Evolutionary conservation across 2,888 invertebrate genomes (phyloP).

Genomic region (Strigamia maritima): DNA sequence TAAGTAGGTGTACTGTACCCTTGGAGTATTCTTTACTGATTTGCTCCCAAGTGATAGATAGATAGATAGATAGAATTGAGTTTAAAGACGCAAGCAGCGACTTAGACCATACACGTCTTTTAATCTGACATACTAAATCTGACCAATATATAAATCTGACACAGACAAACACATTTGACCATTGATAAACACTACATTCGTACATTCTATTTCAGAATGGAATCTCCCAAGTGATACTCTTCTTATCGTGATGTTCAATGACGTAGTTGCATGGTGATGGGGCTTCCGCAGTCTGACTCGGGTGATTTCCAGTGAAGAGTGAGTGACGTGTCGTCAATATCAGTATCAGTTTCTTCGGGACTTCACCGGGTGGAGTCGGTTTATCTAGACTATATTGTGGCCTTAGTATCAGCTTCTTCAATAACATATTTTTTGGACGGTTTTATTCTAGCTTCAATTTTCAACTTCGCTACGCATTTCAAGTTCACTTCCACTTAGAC

Average conservation of each 20-base stretch:
- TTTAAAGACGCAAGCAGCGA: too few relatives aligned
- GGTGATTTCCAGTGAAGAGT: slow-evolving; percentile 73
- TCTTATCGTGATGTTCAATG: slow-evolving; percentile 67
- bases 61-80: too few relatives aligned
- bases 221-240: slow-evolving; percentile 56
- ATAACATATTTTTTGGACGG: slow-evolving; percentile 44
- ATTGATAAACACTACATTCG: too few relatives aligned
- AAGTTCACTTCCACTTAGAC: slow-evolving; percentile 67
- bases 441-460: slow-evolving; percentile 58
- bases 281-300: slow-evolving; percentile 68
- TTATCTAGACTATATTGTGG: slow-evolving; percentile 69
- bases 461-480: slow-evolving; percentile 67
- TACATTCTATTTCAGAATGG: too few relatives aligned
- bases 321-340: slow-evolving; percentile 63
- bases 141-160: too few relatives aligned
- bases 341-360: slow-evolving; percentile 67
- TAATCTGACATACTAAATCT: too few relatives aligned
- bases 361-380: slow-evolving; percentile 67
- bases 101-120: too few relatives aligned
- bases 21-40: slow-evolving; percentile 53
- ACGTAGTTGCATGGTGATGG: slow-evolving; percentile 67
- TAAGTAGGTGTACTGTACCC: neutral
- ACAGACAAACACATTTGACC: too few relatives aligned
- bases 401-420: slow-evolving; percentile 61
- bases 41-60: slow-evolving; percentile 68